Base-by-base conservation (phyloP, 2,113 vertebrate species). In the Poicephalus gulielmi region DNA sequence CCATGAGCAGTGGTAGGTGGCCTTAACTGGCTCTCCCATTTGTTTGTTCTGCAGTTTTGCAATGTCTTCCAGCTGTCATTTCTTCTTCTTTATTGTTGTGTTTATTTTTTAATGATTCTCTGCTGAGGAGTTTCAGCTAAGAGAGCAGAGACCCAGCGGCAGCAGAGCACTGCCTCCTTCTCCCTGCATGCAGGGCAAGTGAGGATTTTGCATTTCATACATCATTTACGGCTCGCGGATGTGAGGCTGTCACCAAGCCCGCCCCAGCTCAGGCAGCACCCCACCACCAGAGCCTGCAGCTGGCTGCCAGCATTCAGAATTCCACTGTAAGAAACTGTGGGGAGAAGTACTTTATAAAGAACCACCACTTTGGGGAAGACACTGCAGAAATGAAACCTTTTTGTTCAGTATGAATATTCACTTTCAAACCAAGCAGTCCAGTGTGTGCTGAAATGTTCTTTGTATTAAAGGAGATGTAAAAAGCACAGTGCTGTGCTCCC, bases 41-140 rank as follows among this genome's bases (percentile, higher is more conserved):
- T 83, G 76, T 93, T 96, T 97, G 86, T 95, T 96, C 85, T 89
- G 79, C 82, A 85, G 90, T 94, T 96, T 93, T 93, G 91, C 86
- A 79, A 27, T n/a, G 74, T 88, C 87, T 89, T 87, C 89, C 78
- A 89, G 91, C 89, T 96, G 95, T 91, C 92, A 89, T 57, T 91
- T 94, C 70, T 76, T 92, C 55, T 86, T 74, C 92, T 95, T 88
- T 87, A 83, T 76, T 7, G 17, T 63, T 74, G 60, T 69, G 47
- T 96, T 95, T 92, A 84, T 91, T 96, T 91, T 79, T 92, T 93
- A 96, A 94, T 90, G 87, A 97, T 74, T 79, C 83, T 90, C 60
- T 1, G 0, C 91, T 89, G 95, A 92, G 81, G 82, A 96, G 94
- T 92, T 95, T 96, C 77, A 94, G 60, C 74, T 78, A 96, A 95